Evolutionary conservation across 1,140 invertebrate genomes (phyloP).

Genomic region (Phthorimaea operculella): DNA sequence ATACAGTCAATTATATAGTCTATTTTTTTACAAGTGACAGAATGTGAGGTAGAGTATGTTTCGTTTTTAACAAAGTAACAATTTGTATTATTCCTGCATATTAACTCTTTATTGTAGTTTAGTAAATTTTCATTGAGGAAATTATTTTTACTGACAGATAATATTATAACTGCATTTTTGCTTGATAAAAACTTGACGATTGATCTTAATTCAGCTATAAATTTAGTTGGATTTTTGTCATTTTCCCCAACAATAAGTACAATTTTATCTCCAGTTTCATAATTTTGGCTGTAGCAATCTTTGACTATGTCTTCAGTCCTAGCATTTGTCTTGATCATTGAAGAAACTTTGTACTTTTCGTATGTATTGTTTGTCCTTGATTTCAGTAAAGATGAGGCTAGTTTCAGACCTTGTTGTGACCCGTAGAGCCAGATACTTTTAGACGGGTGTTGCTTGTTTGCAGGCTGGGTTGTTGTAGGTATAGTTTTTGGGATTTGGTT

Average conservation of each 20-base stretch:
- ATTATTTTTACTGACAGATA: constrained; percentile 6
- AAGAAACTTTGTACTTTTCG: constrained; percentile 8
- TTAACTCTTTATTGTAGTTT: constrained; percentile 5
- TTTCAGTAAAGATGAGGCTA: background rate
- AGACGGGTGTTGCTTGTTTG: background rate
- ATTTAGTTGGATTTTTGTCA: constrained; percentile 9
- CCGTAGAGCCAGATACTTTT: background rate
- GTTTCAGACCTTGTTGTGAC: background rate
- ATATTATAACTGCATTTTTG: background rate
- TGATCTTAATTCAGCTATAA: constrained; percentile 7
- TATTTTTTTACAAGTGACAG: too few relatives aligned
- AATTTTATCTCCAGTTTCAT: background rate
- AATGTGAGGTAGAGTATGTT: background rate
- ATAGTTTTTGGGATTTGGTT: background rate
- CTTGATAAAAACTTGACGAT: constrained; percentile 1
- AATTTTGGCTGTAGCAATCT: background rate
- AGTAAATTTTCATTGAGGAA: constrained; percentile 6
- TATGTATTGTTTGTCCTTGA: background rate
- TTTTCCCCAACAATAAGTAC: constrained; percentile 14
- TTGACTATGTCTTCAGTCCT: constrained; percentile 10
- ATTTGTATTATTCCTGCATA: constrained; percentile 11
- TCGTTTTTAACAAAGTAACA: constrained; percentile 10
- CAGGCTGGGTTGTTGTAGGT: background rate
- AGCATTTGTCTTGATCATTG: constrained; percentile 9
- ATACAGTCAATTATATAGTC: background rate